phyloP scores from a whole-genome alignment of 64 coral and sea anemone species.

The Montipora sp. region DNA sequence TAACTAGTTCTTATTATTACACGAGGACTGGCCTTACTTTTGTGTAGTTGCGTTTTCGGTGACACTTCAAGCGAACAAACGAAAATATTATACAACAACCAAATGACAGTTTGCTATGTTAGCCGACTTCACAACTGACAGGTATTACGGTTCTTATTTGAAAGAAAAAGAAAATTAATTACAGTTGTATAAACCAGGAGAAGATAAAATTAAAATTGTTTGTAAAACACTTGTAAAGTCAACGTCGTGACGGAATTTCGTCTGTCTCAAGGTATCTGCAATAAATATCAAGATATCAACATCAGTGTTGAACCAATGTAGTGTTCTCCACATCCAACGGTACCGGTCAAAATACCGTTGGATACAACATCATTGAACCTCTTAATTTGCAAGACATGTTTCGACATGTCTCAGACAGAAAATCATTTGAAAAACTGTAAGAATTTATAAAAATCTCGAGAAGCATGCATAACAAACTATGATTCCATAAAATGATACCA shows the following conservation, averaged over 20 bases:
- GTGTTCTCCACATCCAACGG: no score
- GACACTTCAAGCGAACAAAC: neutral
- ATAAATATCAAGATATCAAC: neutral
- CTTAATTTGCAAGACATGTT: no score
- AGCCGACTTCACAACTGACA: neutral
- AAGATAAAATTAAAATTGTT: neutral
- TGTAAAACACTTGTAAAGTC: neutral
- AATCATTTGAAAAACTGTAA: no score
- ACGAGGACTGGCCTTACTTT: neutral
- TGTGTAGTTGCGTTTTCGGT: neutral
- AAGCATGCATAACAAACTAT: no score
- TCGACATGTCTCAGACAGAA: no score
- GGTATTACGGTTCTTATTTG: neutral
- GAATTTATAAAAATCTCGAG: no score
- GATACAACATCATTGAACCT: no score
- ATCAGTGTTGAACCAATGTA: neutral
- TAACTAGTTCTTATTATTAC: neutral
- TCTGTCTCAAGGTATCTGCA: neutral
- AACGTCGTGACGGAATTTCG: neutral
- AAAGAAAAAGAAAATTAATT: neutral
- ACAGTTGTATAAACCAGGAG: neutral
- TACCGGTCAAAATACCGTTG: no score
- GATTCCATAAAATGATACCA: no score
- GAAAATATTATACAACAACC: neutral
- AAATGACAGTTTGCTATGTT: neutral